phyloP scores from a whole-genome alignment of 2,113 vertebrate species.

The Myocastor coypus region DNA sequence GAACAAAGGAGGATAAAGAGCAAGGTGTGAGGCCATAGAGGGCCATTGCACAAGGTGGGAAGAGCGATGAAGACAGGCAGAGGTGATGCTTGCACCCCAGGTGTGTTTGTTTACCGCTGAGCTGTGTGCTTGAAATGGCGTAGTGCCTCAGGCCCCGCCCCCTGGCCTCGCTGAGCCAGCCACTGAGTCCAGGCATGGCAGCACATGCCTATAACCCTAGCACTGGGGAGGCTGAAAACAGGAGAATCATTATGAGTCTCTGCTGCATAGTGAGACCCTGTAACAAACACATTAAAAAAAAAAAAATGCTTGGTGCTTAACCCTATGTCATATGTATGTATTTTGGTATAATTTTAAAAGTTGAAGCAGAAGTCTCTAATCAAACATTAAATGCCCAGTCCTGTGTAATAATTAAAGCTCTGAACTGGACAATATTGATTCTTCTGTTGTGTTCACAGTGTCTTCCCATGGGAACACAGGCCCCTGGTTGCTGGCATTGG shows the following conservation, averaged over 20 bases:
- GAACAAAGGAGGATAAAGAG: background rate
- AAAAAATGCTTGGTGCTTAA: background rate
- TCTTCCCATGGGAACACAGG: background rate
- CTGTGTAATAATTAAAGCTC: background rate
- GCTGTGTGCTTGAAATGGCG: background rate
- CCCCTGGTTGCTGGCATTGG: background rate
- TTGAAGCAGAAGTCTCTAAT: background rate
- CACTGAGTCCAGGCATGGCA: no score
- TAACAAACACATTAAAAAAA: no score
- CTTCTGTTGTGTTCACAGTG: background rate
- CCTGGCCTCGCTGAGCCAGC: no score
- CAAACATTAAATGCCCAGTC: background rate
- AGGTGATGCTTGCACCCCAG: background rate
- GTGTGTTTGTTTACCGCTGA: background rate
- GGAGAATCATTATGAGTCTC: no score
- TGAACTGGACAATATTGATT: background rate
- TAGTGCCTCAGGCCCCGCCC: no score
- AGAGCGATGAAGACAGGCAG: background rate
- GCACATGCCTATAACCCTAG: no score
- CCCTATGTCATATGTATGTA: background rate
- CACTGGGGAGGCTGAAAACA: no score
- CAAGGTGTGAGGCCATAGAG: background rate
- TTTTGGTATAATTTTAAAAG: background rate
- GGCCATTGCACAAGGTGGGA: background rate
- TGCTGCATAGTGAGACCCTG: no score